These are phyloP conservation scores for Loris lydekkerianus DNA, from an alignment of 2,797 vertebrate species.

Conservation along the genomic window DNA sequence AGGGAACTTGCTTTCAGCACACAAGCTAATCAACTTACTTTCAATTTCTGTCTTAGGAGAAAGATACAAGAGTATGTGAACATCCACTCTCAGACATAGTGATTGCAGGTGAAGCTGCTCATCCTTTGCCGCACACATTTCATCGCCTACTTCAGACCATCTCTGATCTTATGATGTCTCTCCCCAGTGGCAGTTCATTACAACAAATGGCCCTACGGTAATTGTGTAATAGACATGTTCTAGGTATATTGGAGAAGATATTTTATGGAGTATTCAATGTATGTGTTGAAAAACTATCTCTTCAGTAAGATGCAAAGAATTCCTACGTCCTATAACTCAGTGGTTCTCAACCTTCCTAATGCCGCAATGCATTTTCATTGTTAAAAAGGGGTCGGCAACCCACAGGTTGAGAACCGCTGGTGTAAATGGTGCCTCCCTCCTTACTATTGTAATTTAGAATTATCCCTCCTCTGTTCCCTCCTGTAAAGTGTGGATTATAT, in stretches of 20 bases:
- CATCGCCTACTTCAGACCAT: constrained; percentile 99
- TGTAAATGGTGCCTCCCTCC: not conserved
- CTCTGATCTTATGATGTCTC: constrained; percentile 99
- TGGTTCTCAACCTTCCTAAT: too few species aligned
- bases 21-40: constrained; percentile 62
- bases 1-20: not conserved
- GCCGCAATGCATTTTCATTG: too few species aligned
- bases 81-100: constrained; percentile 99
- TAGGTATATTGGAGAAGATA: not conserved
- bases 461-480: not conserved
- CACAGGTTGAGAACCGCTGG: too few species aligned
- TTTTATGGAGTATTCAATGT: constrained; percentile 10
- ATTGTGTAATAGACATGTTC: constrained; percentile 17
- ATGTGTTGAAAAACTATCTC: not conserved
- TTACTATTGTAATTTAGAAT: not conserved
- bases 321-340: not conserved
- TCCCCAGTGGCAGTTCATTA: constrained; percentile 97
- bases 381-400: too few species aligned
- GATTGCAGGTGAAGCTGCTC: constrained; percentile 98
- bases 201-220: constrained; percentile 99
- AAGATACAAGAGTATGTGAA: constrained; percentile 98
- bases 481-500: not conserved
- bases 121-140: constrained; percentile 98
- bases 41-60: constrained; percentile 90
- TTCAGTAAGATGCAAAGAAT: constrained; percentile 40